Conservation (phyloP, 92 coral and sea anemone species). For the Porites cylindrica region DNA sequence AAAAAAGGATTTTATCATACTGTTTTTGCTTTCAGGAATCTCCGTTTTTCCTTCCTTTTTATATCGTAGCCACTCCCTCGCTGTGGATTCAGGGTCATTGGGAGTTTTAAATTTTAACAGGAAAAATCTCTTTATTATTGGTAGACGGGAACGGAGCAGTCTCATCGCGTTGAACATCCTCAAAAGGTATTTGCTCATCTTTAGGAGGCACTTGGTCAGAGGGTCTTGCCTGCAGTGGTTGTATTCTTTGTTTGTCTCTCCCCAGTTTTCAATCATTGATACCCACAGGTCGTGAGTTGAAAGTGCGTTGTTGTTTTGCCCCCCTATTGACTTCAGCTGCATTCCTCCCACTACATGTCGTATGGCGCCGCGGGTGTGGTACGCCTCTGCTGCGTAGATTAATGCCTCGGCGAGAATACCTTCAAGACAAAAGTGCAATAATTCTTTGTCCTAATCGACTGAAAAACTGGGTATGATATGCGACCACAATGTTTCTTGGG, state of each 20-base stretch:
- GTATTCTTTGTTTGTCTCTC: conserved; percentile 76
- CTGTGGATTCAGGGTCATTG: conserved; percentile 41
- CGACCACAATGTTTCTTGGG: too few species aligned
- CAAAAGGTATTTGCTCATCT: conserved; percentile 83
- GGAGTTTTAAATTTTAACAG: conserved; percentile 42
- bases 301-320: not conserved
- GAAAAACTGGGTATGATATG: not conserved
- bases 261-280: conserved; percentile 93
- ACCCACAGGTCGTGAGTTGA: conserved; percentile 77
- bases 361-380: conserved; percentile 82
- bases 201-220: conserved; percentile 65
- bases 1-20: conserved; percentile 3
- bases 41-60: conserved; percentile 34
- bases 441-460: not conserved
- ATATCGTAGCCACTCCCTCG: conserved; percentile 46
- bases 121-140: conserved; percentile 4
- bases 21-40: conserved; percentile 11
- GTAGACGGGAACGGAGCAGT: conserved; percentile 23
- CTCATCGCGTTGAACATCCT: conserved; percentile 67
- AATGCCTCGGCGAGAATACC: conserved; percentile 62
- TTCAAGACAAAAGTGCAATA: not conserved
- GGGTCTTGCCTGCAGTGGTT: conserved; percentile 24
- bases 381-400: conserved; percentile 82
- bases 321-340: conserved; percentile 60
- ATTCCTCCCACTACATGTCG: conserved; percentile 83